Conservation (phyloP, 2,797 vertebrate genomes). For the Sebastes kiyomatsui region DNA sequence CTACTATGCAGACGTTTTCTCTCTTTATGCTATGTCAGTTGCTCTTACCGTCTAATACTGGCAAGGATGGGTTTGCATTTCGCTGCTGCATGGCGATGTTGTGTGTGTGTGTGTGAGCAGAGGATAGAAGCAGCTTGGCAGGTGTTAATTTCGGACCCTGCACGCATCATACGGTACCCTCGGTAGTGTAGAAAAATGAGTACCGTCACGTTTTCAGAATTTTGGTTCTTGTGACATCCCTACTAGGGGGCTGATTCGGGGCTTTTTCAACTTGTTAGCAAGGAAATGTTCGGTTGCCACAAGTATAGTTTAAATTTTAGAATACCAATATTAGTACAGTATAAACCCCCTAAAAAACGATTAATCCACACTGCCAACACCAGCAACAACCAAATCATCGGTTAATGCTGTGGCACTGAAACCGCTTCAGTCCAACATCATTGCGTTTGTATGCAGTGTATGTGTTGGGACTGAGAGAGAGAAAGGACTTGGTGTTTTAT, state of each 20-base stretch:
- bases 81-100: no score
- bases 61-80: background rate
- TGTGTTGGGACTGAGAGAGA: background rate
- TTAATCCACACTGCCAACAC: background rate
- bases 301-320: background rate
- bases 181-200: no score
- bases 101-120: no score
- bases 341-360: background rate
- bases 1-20: background rate
- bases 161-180: no score
- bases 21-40: background rate
- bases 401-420: background rate
- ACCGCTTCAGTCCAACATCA: background rate
- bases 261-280: background rate
- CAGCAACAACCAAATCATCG: background rate
- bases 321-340: background rate
- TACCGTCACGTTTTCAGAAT: no score
- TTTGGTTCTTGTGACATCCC: no score
- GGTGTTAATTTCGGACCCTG: no score
- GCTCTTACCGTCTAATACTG: background rate
- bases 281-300: background rate
- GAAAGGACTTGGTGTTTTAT: constrained; percentile 28
- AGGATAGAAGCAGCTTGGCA: no score
- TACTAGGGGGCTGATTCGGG: background rate
- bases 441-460: background rate